Conservation (phyloP, 2,797 vertebrate genomes). For the Geotrypetes seraphini region DNA sequence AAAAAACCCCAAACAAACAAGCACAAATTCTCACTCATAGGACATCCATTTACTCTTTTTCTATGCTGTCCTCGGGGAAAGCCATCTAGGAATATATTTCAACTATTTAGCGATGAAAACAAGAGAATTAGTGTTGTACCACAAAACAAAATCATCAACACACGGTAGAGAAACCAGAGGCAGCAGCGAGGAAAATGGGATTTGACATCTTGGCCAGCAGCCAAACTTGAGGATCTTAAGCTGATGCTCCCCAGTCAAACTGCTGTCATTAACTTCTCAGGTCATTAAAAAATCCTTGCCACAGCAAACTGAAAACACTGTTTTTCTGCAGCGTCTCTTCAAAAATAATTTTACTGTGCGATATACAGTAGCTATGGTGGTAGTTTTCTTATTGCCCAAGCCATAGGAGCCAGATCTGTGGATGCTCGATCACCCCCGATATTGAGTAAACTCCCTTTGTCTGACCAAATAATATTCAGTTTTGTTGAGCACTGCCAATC, state of each 20-base stretch:
- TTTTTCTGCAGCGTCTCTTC: background rate
- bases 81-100: background rate
- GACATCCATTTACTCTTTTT: constrained; percentile 10
- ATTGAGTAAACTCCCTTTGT: too few species aligned
- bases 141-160: constrained; percentile 25
- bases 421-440: too few species aligned
- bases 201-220: constrained; percentile 10
- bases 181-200: constrained; percentile 16
- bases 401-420: too few species aligned
- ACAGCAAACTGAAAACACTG: constrained; percentile 6
- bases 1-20: background rate
- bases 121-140: constrained; percentile 9
- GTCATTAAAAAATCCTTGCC: constrained; percentile 9
- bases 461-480: too few species aligned
- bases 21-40: constrained; percentile 11
- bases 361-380: background rate
- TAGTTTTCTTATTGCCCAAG: background rate
- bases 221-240: constrained; percentile 11
- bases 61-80: constrained; percentile 9
- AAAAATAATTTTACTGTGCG: background rate
- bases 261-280: constrained; percentile 6
- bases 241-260: constrained; percentile 10
- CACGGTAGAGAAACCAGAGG: constrained; percentile 26
- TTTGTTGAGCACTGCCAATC: too few species aligned
- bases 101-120: constrained; percentile 10